These are phyloP conservation scores for Xyrauchen texanus DNA, from an alignment of 2,113 vertebrate species.

Conservation along the genomic window DNA sequence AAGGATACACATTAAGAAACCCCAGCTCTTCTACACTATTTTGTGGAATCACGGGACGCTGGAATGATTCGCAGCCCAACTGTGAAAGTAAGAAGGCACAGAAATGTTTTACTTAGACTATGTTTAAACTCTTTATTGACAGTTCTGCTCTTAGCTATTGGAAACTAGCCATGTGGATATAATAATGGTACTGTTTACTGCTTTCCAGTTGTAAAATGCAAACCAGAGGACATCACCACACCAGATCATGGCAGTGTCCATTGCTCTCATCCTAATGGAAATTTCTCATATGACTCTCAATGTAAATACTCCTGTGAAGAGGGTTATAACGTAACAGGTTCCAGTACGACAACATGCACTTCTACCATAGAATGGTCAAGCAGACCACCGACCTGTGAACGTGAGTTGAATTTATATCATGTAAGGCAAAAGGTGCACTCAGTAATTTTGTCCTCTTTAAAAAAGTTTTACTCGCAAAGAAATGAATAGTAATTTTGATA, in stretches of 20 bases:
- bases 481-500: too few relatives aligned
- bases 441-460: too few relatives aligned
- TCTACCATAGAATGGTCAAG: constrained; percentile 71
- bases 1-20: constrained; percentile 59
- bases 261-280: constrained; percentile 64
- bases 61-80: constrained; percentile 62
- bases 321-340: constrained; percentile 69
- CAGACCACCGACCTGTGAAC: constrained; percentile 5
- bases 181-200: background rate
- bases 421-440: too few relatives aligned
- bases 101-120: too few relatives aligned
- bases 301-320: constrained; percentile 76
- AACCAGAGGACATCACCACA: constrained; percentile 37
- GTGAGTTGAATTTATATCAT: background rate
- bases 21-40: constrained; percentile 48
- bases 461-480: too few relatives aligned
- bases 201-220: constrained; percentile 64
- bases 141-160: background rate
- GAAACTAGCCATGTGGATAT: background rate
- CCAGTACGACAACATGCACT: constrained; percentile 65
- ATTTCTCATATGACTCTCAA: constrained; percentile 65
- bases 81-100: constrained; percentile 58
- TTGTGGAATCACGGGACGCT: constrained; percentile 63
- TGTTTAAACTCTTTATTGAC: too few relatives aligned
- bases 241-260: constrained; percentile 58